Evolutionary conservation across 2,888 invertebrate species (phyloP), one percentile per base, ranked within the genome.

Genomic region (Ophraella communa): DNA sequence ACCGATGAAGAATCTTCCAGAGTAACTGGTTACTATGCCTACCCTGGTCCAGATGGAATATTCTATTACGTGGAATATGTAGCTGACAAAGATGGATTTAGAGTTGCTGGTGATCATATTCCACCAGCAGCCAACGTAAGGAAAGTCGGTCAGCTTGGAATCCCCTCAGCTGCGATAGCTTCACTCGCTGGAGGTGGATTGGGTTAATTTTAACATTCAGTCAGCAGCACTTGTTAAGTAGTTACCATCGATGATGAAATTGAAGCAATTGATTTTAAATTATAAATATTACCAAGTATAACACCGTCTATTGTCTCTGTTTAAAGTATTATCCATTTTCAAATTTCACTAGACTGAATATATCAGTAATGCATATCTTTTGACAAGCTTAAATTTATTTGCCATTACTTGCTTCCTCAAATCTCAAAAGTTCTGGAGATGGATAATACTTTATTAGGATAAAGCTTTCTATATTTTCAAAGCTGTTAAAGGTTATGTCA

Each of bases 11-110:
- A 85, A 66, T 81, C 81, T 10, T 18, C 84, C 0, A 80, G 77
- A 3, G 85, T 87, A 49, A 80, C 81, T n/a, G 87, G 88, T 3
- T 84, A 85, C 68, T 87, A 85, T 67, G 84, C 85, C 0, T 88
- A 87, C 74, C 79, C 84, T 64, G 86, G 85, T 33, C 81, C 85
- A 1, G 81, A 82, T 63, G 88, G 88, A 18, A 81, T 83, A 62
- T 83, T 83, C 27, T 85, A 86, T 73, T 82, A 82, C 8, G 82
- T 85, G 7, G 79, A 81, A 30, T 87, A 87, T 74, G 83, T 84
- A 23, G 87, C 87, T 3, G 86, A 87, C 68, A 84, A 86, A 71
- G 84, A 85, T 64, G 87, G 87, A 1, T 87, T 84, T 73, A 84
- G 83, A 68, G 77, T 79, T 1, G 71, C 74, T 35, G 80, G 79